These are phyloP conservation scores for Aleiodes testaceus DNA, from an alignment of 2,888 invertebrate genomes.

Conservation along the genomic window DNA sequence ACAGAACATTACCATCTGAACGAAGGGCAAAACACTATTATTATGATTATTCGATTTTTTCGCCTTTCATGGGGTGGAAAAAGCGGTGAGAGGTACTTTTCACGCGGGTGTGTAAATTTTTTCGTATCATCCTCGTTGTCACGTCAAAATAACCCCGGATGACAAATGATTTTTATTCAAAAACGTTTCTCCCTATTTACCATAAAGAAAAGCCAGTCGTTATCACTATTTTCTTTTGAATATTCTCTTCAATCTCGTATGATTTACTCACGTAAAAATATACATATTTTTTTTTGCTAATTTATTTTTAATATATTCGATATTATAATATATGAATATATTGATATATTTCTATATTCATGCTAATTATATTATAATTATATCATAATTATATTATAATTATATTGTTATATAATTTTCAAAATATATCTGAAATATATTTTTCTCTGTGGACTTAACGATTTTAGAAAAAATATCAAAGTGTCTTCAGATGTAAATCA, in stretches of 20 bases:
- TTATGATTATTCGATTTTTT: conserved; percentile 35
- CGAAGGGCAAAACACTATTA: conserved; percentile 26
- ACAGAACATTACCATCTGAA: conserved; percentile 38
- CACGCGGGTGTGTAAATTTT: conserved; percentile 37
- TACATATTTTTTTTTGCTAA: no score
- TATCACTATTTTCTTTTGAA: conserved; percentile 23
- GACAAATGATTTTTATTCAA: conserved; percentile 43
- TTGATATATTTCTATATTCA: no score
- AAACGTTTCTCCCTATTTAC: neutral
- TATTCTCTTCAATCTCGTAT: conserved; percentile 8
- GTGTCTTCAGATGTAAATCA: neutral
- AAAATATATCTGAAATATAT: no score
- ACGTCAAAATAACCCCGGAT: conserved; percentile 25
- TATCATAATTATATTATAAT: no score
- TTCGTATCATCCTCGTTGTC: conserved; percentile 35
- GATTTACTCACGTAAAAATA: conserved; percentile 3
- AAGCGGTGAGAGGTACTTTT: conserved; percentile 32
- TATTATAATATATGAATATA: no score
- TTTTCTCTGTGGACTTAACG: neutral
- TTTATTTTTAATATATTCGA: no score
- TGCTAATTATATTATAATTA: no score
- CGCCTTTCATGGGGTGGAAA: conserved; percentile 2
- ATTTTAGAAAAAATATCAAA: conserved; percentile 29
- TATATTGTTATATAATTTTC: no score
- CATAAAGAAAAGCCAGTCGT: neutral